Evolutionary conservation across 2,797 vertebrate genomes (phyloP).

Genomic region (Enteromius fasciolatus): DNA sequence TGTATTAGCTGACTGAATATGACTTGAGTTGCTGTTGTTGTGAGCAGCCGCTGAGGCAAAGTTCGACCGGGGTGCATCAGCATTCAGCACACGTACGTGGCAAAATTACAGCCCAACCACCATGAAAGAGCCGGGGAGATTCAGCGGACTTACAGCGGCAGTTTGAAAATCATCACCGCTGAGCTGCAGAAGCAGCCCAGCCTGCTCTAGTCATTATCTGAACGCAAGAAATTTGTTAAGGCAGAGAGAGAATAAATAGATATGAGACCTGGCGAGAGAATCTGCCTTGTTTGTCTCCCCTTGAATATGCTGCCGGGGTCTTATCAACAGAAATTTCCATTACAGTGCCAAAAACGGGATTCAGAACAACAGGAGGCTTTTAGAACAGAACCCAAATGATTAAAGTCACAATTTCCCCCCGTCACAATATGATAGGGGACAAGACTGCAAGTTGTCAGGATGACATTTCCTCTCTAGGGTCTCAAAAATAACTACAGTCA

Average conservation of each 20-base stretch:
- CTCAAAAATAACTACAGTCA: constrained; percentile 46
- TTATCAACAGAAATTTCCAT: constrained; percentile 33
- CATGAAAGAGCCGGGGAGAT: constrained; percentile 52
- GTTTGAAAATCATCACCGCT: constrained; percentile 45
- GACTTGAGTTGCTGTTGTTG: constrained; percentile 25
- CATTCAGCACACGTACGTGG: constrained; percentile 41
- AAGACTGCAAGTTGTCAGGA: constrained; percentile 24
- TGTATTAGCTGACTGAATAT: constrained; percentile 31
- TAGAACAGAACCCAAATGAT: constrained; percentile 9
- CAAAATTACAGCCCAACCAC: constrained; percentile 51
- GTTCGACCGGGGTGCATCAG: constrained; percentile 41
- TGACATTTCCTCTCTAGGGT: constrained; percentile 28
- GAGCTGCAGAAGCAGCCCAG: constrained; percentile 19
- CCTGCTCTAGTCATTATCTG: constrained; percentile 17
- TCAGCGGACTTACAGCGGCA: constrained; percentile 36
- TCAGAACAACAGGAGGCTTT: constrained; percentile 4
- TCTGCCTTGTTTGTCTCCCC: neutral
- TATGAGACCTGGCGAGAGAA: constrained; percentile 22
- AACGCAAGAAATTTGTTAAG: constrained; percentile 29
- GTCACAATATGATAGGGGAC: constrained; percentile 17
- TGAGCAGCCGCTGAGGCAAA: constrained; percentile 17
- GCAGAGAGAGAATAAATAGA: constrained; percentile 39
- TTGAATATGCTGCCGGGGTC: constrained; percentile 29
- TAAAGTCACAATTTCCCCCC: constrained; percentile 25
- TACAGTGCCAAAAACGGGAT: constrained; percentile 21